Percentiles rank a stretch among this genome's conserved stretches.
Evolutionary conservation across 23 tunicate genomes (phyloP).

Genomic region (Clavelina lepadiformis): DNA sequence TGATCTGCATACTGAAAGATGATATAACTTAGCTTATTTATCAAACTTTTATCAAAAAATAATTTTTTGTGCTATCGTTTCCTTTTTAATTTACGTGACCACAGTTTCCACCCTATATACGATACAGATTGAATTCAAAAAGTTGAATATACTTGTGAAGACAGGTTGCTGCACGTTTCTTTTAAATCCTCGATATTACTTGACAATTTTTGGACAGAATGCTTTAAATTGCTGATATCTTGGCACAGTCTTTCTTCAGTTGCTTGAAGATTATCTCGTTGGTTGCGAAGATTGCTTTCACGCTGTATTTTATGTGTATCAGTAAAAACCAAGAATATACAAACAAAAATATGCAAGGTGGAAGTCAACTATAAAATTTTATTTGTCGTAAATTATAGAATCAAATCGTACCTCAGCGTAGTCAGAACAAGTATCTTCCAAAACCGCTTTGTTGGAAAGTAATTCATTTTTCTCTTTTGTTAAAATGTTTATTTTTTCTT

Average conservation of each 20-base stretch:
- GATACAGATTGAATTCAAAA: no score
- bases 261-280: conserved; percentile 12
- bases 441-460: neutral
- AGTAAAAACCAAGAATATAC: no score
- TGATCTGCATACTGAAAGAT: no score
- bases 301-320: neutral
- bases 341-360: no score
- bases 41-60: conserved; percentile 9
- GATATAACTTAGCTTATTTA: no score
- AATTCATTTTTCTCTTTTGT: conserved; percentile 22
- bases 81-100: no score
- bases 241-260: conserved; percentile 25
- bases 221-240: conserved; percentile 3
- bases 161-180: conserved; percentile 6
- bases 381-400: no score
- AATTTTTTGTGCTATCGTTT: no score
- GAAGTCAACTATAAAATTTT: no score
- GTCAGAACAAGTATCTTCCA: conserved; percentile 17
- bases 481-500: conserved; percentile 9
- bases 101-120: no score
- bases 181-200: conserved; percentile 17
- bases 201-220: conserved; percentile 5
- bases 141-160: conserved; percentile 13
- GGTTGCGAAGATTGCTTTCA: conserved; percentile 5
- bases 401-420: conserved; percentile 13